Conservation (phyloP, 2,113 vertebrate genomes). For the Strix uralensis region DNA sequence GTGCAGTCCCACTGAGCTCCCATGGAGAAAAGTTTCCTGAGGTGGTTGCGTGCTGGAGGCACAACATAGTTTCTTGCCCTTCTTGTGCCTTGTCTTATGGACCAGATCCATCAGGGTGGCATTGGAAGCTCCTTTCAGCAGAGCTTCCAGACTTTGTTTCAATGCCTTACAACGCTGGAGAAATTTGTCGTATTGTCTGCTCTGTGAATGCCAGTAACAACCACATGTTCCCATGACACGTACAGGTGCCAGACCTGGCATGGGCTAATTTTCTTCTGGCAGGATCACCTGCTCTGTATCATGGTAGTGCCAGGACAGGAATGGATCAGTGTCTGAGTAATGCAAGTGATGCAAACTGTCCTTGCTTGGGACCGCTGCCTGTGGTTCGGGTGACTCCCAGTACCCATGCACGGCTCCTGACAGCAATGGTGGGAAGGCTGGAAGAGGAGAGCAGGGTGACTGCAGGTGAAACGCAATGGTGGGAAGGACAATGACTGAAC, state of each 20-base stretch:
- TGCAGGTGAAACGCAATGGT: background rate
- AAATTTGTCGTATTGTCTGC: background rate
- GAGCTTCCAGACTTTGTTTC: background rate
- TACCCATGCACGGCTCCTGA: background rate
- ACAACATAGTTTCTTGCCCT: background rate
- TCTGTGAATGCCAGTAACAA: background rate
- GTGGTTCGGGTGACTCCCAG: background rate
- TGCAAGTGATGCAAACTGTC: background rate
- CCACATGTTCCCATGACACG: background rate
- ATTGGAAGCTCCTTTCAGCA: background rate
- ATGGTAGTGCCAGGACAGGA: background rate
- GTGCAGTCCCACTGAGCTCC: background rate
- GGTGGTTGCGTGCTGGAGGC: background rate
- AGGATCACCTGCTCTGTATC: background rate
- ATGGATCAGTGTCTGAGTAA: background rate
- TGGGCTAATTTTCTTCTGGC: background rate
- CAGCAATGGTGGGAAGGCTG: background rate
- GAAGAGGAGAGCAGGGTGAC: background rate
- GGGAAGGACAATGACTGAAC: background rate
- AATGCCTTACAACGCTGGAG: background rate
- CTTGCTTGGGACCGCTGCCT: background rate
- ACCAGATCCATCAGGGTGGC: background rate
- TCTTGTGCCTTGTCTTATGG: background rate
- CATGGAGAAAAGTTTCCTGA: background rate
- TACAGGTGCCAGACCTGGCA: constrained; percentile 21